A percentile compares a stretch with the other conserved stretches of the same genome.
These are phyloP conservation scores for Saccostrea cuccullata DNA, from an alignment of 1,140 invertebrate genomes.

Conservation along the genomic window DNA sequence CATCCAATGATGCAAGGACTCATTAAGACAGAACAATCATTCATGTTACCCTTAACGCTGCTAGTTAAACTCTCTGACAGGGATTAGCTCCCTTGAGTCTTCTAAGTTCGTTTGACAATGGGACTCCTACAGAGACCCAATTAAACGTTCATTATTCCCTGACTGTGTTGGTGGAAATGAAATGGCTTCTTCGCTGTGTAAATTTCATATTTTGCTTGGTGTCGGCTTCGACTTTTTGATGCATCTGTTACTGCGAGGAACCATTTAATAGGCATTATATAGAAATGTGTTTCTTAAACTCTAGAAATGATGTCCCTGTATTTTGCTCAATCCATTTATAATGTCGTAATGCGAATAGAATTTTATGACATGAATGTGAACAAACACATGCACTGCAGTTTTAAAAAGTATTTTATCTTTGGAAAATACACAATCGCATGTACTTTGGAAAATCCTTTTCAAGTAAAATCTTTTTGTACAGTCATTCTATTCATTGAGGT, in stretches of 20 bases:
- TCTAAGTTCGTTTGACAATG: constrained; percentile 1
- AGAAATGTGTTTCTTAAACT: not conserved
- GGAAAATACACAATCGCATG: too few relatives aligned
- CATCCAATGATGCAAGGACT: constrained; percentile 24
- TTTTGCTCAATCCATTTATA: not conserved
- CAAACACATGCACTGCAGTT: not conserved
- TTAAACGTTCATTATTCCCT: constrained; percentile 25
- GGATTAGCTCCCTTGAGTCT: constrained; percentile 27
- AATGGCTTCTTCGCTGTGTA: constrained; percentile 11
- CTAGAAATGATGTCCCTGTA: not conserved
- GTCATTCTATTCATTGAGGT: too few relatives aligned
- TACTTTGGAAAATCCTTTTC: too few relatives aligned
- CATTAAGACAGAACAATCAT: constrained; percentile 16
- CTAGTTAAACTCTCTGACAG: constrained; percentile 28
- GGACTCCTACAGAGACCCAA: constrained; percentile 9
- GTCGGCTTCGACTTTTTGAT: constrained; percentile 8
- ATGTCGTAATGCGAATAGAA: not conserved
- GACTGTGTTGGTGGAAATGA: not conserved
- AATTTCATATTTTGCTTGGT: constrained; percentile 17
- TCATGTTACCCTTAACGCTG: not conserved
- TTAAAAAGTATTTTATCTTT: not conserved
- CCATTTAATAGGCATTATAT: not conserved
- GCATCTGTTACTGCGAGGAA: constrained; percentile 17
- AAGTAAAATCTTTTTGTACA: too few relatives aligned
- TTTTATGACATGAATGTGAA: not conserved